Evolutionary conservation across 2,888 invertebrate genomes (phyloP).

Genomic region (Dryobota labecula): DNA sequence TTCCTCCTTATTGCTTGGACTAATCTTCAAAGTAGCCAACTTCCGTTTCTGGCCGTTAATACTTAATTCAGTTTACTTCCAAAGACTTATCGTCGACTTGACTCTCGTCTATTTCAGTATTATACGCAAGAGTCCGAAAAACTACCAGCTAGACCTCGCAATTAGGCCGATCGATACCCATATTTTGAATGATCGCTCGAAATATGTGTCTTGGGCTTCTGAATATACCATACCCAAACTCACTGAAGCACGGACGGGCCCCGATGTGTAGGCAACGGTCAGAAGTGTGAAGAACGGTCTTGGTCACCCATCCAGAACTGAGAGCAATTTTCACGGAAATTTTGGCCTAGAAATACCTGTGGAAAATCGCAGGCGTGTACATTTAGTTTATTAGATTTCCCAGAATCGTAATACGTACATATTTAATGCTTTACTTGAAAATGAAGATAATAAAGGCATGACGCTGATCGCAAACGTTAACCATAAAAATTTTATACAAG

Average conservation of each 20-base stretch:
- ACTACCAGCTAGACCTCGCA: neutral
- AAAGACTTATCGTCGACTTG: conserved; percentile 1
- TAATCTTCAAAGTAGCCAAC: neutral
- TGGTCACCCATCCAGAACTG: conserved; percentile 28
- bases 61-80: neutral
- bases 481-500: conserved; percentile 22
- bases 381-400: conserved; percentile 41
- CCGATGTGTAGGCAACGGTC: neutral
- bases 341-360: conserved; percentile 24
- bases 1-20: conserved; percentile 1
- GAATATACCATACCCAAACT: conserved; percentile 5
- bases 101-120: neutral
- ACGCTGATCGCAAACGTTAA: conserved; percentile 30
- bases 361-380: conserved; percentile 21
- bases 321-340: conserved; percentile 29
- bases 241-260: neutral
- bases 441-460: conserved; percentile 33
- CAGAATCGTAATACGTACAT: conserved; percentile 43
- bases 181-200: neutral
- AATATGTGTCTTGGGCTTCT: neutral
- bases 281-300: neutral
- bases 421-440: conserved; percentile 22
- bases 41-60: neutral
- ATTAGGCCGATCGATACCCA: too few species aligned
- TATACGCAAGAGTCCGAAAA: neutral